Conservation (phyloP, 2,888 invertebrate species). For the Colostygia pectinataria region DNA sequence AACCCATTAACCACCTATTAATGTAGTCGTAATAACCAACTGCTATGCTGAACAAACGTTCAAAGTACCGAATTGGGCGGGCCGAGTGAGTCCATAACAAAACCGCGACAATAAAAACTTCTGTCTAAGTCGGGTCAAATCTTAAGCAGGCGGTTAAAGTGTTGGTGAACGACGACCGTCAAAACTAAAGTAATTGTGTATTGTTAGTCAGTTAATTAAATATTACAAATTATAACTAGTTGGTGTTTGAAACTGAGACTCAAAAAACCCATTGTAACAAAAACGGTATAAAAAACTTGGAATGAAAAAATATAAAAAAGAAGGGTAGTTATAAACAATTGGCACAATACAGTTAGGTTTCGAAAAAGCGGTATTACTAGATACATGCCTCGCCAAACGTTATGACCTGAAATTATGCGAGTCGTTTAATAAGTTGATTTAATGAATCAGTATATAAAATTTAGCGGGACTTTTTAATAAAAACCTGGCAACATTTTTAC, state of each 20-base stretch:
- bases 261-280: slow-evolving; percentile 2
- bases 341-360: slow-evolving; percentile 63
- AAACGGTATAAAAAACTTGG: slow-evolving; percentile 39
- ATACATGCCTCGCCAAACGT: slow-evolving; percentile 2
- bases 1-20: not conserved
- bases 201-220: slow-evolving; percentile 21
- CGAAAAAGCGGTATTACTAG: slow-evolving; percentile 52
- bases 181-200: slow-evolving; percentile 26
- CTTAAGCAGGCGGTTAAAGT: not conserved
- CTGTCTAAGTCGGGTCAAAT: not conserved
- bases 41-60: too few species aligned
- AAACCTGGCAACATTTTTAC: slow-evolving; percentile 62
- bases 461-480: slow-evolving; percentile 28
- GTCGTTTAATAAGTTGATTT: too few species aligned
- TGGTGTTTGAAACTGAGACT: not conserved
- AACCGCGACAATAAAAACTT: too few species aligned
- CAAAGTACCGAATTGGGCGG: too few species aligned
- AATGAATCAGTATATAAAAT: too few species aligned
- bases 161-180: not conserved
- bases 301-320: slow-evolving; percentile 50
- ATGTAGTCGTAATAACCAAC: too few species aligned
- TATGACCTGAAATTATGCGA: too few species aligned
- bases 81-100: too few species aligned
- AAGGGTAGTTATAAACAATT: slow-evolving; percentile 54
- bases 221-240: too few species aligned